Evolutionary conservation across 2,113 vertebrate species (phyloP).

Genomic region (Bombycilla garrulus): DNA sequence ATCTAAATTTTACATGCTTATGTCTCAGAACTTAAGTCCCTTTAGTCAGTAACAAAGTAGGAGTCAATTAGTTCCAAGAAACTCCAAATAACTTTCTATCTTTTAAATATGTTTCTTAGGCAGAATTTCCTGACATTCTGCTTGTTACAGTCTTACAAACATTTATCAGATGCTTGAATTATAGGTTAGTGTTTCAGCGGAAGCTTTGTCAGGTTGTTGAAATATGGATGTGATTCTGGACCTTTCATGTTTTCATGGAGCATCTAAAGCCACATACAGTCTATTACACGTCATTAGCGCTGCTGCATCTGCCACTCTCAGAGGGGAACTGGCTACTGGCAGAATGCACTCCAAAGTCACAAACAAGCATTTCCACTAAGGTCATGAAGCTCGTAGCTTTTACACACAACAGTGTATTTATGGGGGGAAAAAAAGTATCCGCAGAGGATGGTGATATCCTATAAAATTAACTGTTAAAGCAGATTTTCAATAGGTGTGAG

Average conservation of each 20-base stretch:
- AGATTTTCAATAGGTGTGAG: not conserved
- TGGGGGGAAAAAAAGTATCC: not conserved
- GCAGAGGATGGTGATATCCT: not conserved
- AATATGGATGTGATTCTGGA: not conserved
- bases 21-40: not conserved
- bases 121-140: not conserved
- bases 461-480: not conserved
- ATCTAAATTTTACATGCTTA: slow-evolving; percentile 6
- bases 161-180: not conserved
- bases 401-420: not conserved
- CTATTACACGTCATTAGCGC: not conserved
- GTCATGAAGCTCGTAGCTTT: not conserved
- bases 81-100: not conserved
- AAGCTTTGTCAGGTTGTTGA: not conserved
- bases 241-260: not conserved
- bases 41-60: not conserved
- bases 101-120: not conserved
- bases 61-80: not conserved
- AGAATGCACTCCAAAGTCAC: not conserved
- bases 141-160: not conserved
- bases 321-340: not conserved
- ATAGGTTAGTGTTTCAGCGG: not conserved
- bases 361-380: not conserved
- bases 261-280: not conserved
- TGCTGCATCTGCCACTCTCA: not conserved